These are phyloP conservation scores for Bryconaethiops microstoma DNA, from an alignment of 2,797 vertebrate genomes.

Conservation along the genomic window DNA sequence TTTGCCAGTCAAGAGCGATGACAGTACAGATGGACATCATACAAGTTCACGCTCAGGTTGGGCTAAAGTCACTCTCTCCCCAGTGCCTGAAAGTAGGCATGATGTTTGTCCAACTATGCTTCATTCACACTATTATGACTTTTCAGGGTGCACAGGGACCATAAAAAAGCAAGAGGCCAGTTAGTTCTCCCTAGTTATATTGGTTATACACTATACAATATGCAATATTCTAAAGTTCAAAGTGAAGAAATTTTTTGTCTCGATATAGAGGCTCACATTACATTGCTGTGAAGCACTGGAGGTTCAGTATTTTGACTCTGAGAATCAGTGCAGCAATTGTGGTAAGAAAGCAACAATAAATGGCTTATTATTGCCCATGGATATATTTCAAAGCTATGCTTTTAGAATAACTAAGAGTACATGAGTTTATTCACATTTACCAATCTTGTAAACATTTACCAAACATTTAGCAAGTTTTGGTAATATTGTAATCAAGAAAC, in stretches of 20 bases:
- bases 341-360: background rate
- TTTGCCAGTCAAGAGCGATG: conserved; percentile 34
- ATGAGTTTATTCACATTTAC: too few species aligned
- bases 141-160: conserved; percentile 5
- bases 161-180: background rate
- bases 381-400: conserved; percentile 6
- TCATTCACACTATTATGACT: conserved; percentile 22
- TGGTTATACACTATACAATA: background rate
- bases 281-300: background rate
- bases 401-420: background rate
- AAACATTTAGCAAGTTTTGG: too few species aligned
- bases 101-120: conserved; percentile 1
- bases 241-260: background rate
- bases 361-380: background rate
- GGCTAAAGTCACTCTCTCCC: conserved; percentile 6
- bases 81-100: conserved; percentile 2
- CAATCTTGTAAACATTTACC: too few species aligned
- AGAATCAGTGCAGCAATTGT: background rate
- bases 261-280: background rate
- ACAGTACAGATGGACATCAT: conserved; percentile 38
- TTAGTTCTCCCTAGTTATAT: background rate
- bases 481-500: too few species aligned
- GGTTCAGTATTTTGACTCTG: background rate
- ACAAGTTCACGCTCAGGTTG: conserved; percentile 48
- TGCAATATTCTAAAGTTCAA: background rate